Evolutionary conservation across 1,140 invertebrate species (phyloP).

Genomic region (Nasonia giraulti): DNA sequence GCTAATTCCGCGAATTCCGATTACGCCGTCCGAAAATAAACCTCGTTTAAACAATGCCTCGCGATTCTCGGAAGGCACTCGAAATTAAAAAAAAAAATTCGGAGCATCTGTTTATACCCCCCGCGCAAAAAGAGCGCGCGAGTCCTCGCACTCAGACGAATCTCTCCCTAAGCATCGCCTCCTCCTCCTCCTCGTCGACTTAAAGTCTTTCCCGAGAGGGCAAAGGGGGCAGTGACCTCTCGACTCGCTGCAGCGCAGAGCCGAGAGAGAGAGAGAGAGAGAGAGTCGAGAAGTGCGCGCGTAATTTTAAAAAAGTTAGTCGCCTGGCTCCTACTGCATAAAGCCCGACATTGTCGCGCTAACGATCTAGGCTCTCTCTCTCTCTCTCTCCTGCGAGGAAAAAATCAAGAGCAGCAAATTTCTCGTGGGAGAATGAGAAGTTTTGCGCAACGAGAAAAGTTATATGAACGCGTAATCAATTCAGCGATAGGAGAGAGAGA

Average conservation of each 20-base stretch:
- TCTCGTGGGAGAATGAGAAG: conserved; percentile 26
- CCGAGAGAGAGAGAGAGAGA: no score
- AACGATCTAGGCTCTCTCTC: conserved; percentile 21
- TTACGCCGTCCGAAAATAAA: no score
- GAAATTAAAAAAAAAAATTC: no score
- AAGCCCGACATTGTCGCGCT: conserved; percentile 23
- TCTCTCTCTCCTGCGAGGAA: background rate
- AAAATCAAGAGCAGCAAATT: conserved; percentile 11
- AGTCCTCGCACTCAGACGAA: background rate
- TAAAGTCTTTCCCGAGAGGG: background rate
- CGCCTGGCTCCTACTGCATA: conserved; percentile 10
- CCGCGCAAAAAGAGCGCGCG: background rate
- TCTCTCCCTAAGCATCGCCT: background rate
- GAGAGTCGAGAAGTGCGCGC: background rate
- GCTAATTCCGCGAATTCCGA: no score
- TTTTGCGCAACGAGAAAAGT: conserved; percentile 57
- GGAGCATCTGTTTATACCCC: no score
- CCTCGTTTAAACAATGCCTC: no score
- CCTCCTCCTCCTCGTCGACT: background rate
- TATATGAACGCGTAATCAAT: conserved; percentile 56
- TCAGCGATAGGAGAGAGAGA: conserved; percentile 52
- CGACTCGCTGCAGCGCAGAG: no score
- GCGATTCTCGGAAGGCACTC: no score
- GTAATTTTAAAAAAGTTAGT: conserved; percentile 22
- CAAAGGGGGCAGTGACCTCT: conserved; percentile 17